These are phyloP conservation scores for Scaptomyza flava DNA, from an alignment of 2,888 invertebrate species.

Conservation along the genomic window DNA sequence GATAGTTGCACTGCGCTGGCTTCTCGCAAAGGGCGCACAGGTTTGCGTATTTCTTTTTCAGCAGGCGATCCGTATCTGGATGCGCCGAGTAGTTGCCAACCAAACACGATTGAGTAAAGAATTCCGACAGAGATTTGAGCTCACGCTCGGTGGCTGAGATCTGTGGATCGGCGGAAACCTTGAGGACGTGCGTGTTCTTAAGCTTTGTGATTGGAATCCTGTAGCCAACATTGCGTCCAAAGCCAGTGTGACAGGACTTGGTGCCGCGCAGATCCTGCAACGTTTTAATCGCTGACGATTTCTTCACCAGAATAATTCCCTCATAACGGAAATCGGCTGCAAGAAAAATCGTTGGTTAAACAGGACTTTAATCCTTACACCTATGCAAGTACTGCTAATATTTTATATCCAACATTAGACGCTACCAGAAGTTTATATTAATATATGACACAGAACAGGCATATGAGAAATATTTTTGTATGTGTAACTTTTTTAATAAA, in stretches of 20 bases:
- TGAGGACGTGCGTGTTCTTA: slow-evolving; percentile 87
- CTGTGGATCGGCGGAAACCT: slow-evolving; percentile 82
- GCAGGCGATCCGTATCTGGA: slow-evolving; percentile 88
- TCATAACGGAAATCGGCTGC: slow-evolving; percentile 92
- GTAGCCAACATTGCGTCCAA: slow-evolving; percentile 95
- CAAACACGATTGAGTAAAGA: slow-evolving; percentile 93
- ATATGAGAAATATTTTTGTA: not conserved
- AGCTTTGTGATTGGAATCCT: slow-evolving; percentile 92
- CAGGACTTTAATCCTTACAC: not conserved
- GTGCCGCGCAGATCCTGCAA: slow-evolving; percentile 90
- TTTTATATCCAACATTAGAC: not conserved
- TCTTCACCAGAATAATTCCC: slow-evolving; percentile 92
- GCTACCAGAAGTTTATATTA: not conserved
- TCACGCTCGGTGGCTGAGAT: slow-evolving; percentile 89
- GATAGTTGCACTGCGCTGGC: slow-evolving; percentile 91
- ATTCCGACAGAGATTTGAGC: slow-evolving; percentile 90
- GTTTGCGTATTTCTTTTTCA: slow-evolving; percentile 91
- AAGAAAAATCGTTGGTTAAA: not conserved
- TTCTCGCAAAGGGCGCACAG: slow-evolving; percentile 92
- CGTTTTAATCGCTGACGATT: slow-evolving; percentile 88
- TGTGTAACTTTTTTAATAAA: not conserved
- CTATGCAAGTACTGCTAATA: too few relatives aligned
- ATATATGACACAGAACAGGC: not conserved
- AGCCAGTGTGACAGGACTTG: slow-evolving; percentile 94
- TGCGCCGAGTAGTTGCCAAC: slow-evolving; percentile 94